These are phyloP conservation scores for Lutraria rhynchaena DNA, from an alignment of 1,140 invertebrate genomes.

Conservation along the genomic window DNA sequence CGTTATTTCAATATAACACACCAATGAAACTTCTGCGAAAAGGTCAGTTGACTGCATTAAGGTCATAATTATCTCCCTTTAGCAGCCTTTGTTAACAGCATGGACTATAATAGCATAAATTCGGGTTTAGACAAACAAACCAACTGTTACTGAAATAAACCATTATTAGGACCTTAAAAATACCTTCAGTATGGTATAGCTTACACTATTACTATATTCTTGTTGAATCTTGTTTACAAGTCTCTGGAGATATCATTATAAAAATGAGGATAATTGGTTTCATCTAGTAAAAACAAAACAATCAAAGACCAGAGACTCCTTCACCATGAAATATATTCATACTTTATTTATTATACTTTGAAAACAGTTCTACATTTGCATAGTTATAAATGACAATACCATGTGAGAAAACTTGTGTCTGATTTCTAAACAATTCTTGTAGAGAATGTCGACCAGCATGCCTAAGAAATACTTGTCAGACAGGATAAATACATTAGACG, in stretches of 20 bases:
- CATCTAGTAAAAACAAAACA: not conserved
- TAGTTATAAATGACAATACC: slow-evolving; percentile 29
- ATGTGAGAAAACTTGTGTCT: slow-evolving; percentile 16
- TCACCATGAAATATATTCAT: not conserved
- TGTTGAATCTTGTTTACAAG: not conserved
- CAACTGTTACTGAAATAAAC: too few relatives aligned
- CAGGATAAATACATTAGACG: slow-evolving; percentile 19
- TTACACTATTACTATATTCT: not conserved
- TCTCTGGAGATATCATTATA: not conserved
- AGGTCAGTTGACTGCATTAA: too few relatives aligned
- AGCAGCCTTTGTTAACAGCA: too few relatives aligned
- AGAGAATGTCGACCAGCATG: not conserved
- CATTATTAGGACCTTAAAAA: too few relatives aligned
- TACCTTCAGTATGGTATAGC: too few relatives aligned
- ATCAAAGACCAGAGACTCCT: not conserved
- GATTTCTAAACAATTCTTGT: slow-evolving; percentile 40
- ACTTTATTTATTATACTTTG: not conserved
- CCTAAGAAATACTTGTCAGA: not conserved
- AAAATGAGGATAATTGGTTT: not conserved
- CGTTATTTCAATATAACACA: too few relatives aligned
- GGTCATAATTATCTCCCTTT: too few relatives aligned
- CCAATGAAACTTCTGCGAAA: too few relatives aligned
- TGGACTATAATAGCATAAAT: too few relatives aligned
- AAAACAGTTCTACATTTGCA: slow-evolving; percentile 4
- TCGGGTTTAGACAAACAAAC: too few relatives aligned